phyloP scores from a whole-genome alignment of 64 coral and sea anemone genomes.

The Porites australiensis region DNA sequence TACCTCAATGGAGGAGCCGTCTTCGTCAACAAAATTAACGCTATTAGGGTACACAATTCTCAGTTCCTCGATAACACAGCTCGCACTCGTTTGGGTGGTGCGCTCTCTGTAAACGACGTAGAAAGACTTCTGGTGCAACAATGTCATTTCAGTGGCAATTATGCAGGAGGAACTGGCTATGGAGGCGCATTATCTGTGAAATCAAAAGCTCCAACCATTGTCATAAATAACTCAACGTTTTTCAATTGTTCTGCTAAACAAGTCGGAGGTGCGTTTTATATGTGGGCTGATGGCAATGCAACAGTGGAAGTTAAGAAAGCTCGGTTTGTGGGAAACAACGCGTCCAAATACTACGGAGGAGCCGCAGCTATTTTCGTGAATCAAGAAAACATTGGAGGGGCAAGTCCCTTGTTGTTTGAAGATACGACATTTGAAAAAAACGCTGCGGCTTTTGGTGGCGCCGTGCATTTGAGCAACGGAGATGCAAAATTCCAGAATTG shows the following conservation, averaged over 20 bases:
- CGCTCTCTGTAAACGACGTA: neutral
- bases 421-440: neutral
- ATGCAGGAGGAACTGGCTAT: neutral
- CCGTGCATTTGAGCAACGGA: neutral
- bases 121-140: neutral
- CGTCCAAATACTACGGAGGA: neutral
- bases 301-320: neutral
- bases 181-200: neutral
- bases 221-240: neutral
- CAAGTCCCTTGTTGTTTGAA: neutral
- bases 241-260: neutral
- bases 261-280: neutral
- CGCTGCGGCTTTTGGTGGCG: neutral
- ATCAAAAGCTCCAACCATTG: neutral
- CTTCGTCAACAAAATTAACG: neutral
- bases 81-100: neutral
- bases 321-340: neutral
- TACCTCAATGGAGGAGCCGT: neutral
- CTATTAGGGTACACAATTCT: neutral
- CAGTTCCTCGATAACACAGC: neutral
- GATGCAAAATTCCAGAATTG: neutral
- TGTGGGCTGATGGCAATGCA: neutral
- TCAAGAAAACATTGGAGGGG: neutral
- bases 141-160: neutral
- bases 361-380: neutral